phyloP scores from a whole-genome alignment of 2,113 vertebrate genomes.

The Oceanites oceanicus region DNA sequence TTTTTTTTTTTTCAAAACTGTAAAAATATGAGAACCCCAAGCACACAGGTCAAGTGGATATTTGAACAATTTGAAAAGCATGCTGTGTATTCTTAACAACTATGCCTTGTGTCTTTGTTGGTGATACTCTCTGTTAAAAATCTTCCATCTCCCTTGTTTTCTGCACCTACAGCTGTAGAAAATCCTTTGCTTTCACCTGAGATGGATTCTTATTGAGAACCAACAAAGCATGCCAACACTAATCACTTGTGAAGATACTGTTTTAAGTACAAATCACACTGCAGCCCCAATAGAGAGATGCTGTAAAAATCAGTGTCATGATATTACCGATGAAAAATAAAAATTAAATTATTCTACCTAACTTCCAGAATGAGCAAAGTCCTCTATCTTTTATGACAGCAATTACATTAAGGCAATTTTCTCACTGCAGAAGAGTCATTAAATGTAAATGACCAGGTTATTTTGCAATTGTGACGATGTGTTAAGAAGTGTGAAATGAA shows the following conservation, averaged over 20 bases:
- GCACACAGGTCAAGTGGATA: background rate
- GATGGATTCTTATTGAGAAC: background rate
- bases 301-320: background rate
- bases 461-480: background rate
- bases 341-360: background rate
- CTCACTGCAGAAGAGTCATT: background rate
- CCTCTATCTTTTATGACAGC: background rate
- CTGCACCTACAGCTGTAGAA: background rate
- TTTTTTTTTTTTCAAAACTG: too few relatives aligned
- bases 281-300: background rate
- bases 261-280: background rate
- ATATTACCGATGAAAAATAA: background rate
- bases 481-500: background rate
- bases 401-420: background rate
- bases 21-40: background rate
- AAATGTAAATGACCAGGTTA: background rate
- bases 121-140: background rate
- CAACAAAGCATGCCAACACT: accelerated
- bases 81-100: background rate
- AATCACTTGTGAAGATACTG: background rate
- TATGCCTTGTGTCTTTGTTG: background rate
- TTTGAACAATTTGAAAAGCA: background rate
- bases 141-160: background rate
- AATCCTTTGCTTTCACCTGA: background rate
- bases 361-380: background rate